These are phyloP conservation scores for Anguilla japonica DNA, from an alignment of 2,113 vertebrate species.

Conservation along the genomic window DNA sequence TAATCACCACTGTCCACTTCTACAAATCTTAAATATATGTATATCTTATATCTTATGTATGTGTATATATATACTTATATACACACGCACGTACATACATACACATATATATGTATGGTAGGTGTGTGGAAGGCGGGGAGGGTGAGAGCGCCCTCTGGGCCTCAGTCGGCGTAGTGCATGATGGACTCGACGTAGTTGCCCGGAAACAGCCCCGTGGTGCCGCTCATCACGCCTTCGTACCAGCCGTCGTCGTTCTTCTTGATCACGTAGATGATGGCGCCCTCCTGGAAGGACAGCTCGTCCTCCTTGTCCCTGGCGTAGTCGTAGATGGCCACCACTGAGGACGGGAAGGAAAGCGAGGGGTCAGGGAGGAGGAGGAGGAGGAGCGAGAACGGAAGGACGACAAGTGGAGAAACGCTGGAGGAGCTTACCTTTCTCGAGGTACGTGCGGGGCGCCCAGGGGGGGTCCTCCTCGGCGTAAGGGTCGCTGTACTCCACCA, in stretches of 20 bases:
- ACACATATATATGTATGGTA: not conserved
- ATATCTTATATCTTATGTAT: no score
- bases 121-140: constrained; percentile 3
- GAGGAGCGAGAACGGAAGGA: not conserved
- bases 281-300: constrained; percentile 98
- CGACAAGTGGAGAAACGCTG: not conserved
- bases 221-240: constrained; percentile 97
- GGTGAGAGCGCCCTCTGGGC: constrained; percentile 17
- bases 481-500: constrained; percentile 97
- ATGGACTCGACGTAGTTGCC: constrained; percentile 98
- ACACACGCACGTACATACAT: not conserved
- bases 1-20: not conserved
- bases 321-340: constrained; percentile 99
- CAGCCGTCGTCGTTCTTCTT: constrained; percentile 99
- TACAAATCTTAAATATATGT: not conserved
- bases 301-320: constrained; percentile 95
- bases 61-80: constrained; percentile 12
- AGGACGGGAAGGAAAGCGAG: not conserved
- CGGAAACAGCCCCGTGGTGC: constrained; percentile 95
- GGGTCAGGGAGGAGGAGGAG: not conserved
- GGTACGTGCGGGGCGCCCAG: constrained; percentile 88
- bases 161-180: constrained; percentile 98
- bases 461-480: constrained; percentile 98
- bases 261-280: constrained; percentile 98
- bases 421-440: constrained; percentile 81